These are phyloP conservation scores for Papilio xuthus DNA, from an alignment of 1,140 invertebrate genomes.

Conservation along the genomic window DNA sequence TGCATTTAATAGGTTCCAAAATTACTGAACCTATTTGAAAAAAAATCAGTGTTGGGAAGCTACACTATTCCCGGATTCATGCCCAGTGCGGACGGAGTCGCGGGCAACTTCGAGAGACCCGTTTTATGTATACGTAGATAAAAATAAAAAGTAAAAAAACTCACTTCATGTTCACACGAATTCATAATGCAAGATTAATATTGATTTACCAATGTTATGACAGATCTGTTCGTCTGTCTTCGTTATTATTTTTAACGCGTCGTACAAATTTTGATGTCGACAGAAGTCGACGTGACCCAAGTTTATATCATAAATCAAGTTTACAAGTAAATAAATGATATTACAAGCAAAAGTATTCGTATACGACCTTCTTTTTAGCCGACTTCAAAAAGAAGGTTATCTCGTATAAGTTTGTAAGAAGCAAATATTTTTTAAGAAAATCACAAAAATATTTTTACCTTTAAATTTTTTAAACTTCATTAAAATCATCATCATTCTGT, in stretches of 20 bases:
- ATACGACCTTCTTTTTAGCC: background rate
- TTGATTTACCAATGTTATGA: conserved; percentile 37
- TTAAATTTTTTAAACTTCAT: too few relatives aligned
- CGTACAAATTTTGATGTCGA: conserved; percentile 27
- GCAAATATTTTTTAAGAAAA: too few relatives aligned
- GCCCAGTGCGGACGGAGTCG: too few relatives aligned
- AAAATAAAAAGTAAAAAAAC: background rate
- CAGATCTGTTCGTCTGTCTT: conserved; percentile 20
- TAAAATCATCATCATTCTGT: too few relatives aligned
- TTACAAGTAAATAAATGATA: conserved; percentile 28
- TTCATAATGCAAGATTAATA: conserved; percentile 22
- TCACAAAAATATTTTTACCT: too few relatives aligned
- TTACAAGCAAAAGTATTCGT: background rate
- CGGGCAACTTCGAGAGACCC: too few relatives aligned
- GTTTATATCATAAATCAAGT: conserved; percentile 33
- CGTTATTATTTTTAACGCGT: conserved; percentile 31
- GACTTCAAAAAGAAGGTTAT: too few relatives aligned
- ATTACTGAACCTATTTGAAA: too few relatives aligned
- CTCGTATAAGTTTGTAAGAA: background rate
- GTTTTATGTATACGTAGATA: background rate
- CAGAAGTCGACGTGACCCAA: background rate
- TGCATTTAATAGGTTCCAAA: too few relatives aligned
- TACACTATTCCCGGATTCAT: too few relatives aligned
- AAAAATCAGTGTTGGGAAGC: too few relatives aligned
- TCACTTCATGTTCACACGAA: conserved; percentile 4